Evolutionary conservation across 2,113 vertebrate genomes (phyloP), one percentile per base, ranked within the genome.

Genomic region (Smithornis capensis): DNA sequence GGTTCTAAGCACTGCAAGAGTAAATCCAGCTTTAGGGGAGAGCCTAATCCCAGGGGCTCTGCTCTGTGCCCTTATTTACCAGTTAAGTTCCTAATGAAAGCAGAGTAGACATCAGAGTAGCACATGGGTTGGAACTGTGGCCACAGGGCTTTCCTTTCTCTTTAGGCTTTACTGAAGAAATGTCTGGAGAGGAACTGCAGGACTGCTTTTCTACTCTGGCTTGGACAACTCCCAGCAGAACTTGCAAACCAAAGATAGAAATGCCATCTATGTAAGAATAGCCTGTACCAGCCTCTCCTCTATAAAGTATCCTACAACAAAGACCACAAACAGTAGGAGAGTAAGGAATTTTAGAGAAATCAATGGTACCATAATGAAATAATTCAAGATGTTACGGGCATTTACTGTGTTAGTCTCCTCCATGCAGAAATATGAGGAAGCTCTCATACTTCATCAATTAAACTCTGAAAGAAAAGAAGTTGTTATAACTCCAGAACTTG

Each of bases 1-100:
- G 49, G 87, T 91, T 96, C 87, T 87, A 89, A 95, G 86, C 81
- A 89, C 25, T 8, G 25, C 17, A 82, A 67, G 60, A 87, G 44
- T 52, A 90, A 91, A 89, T 33, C 52, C 77, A 82, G 44, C 49
- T 57, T 89, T 82, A 40, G 19, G 73, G 74, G 47, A 91, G 22
- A 56, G 47, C 28, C 59, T 75, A 59, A 59, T 77, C 77, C 73
- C 73, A 91, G 69, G 89, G 73, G 47, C 64, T 86, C 73, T 56
- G 40, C 16, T 44, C 68, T 59, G 33, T 83, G 47, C 55, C 86
- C 85, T 96, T 75, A 75, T 87, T 92, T 92, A 80, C 86, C 50
- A 86, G 38, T 63, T 77, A 29, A 81, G 52, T 55, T 74, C 50
- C 47, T 31, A 80, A 1, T 38, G 64, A 95, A 90, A 93, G 47